Evolutionary conservation across 2,888 invertebrate species (phyloP).

Genomic region (Pandemis corylana): DNA sequence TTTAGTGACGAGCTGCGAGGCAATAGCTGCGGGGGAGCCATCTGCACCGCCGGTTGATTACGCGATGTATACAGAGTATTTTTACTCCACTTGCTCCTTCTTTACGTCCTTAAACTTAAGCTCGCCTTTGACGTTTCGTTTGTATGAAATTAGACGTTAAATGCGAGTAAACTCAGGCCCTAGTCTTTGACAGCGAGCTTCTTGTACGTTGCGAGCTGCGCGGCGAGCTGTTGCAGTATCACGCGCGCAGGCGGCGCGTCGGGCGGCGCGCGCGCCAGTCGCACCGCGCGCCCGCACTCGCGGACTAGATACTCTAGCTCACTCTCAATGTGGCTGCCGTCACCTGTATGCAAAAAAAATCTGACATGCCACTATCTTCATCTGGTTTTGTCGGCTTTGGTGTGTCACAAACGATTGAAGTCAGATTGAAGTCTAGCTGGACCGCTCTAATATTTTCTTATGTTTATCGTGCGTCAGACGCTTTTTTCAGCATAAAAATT

Average conservation of each 20-base stretch:
- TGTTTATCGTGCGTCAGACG: too few species aligned
- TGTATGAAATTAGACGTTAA: too few species aligned
- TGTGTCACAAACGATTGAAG: neutral
- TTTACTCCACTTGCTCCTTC: too few species aligned
- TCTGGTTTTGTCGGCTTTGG: neutral
- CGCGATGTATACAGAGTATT: neutral
- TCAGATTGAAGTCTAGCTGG: too few species aligned
- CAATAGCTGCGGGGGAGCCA: too few species aligned
- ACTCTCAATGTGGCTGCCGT: conserved; percentile 83
- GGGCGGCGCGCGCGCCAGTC: conserved; percentile 90
- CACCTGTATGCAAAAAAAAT: conserved; percentile 56
- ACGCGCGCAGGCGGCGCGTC: conserved; percentile 85
- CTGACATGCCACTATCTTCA: neutral
- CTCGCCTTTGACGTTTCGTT: too few species aligned
- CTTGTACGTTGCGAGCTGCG: conserved; percentile 93
- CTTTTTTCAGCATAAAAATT: too few species aligned
- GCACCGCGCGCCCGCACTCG: conserved; percentile 92
- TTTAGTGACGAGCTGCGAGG: neutral
- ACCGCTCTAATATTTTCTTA: too few species aligned
- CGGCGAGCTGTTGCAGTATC: conserved; percentile 91
- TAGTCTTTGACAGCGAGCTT: conserved; percentile 85
- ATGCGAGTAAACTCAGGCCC: too few species aligned
- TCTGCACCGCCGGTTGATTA: neutral
- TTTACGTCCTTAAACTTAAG: too few species aligned
- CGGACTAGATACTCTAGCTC: conserved; percentile 96